A percentile compares a stretch with the other conserved stretches of the same genome.
Evolutionary conservation across 1,140 invertebrate species (phyloP).

Genomic region (Muscidifurax raptorellus): DNA sequence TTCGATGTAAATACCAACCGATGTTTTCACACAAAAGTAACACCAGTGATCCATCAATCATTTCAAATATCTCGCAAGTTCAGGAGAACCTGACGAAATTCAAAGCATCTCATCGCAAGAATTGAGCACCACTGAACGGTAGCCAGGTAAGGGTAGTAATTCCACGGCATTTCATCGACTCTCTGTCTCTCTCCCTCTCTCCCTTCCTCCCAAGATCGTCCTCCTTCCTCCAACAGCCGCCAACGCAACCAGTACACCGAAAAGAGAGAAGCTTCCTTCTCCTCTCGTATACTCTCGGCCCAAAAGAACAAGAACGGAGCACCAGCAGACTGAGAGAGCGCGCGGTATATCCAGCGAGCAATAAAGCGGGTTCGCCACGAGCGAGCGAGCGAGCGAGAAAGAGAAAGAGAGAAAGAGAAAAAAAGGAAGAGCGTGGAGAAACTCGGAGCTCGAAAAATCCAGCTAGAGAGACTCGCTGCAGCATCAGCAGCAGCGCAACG

Average conservation of each 20-base stretch:
- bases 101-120: background rate
- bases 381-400: background rate
- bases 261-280: background rate
- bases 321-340: slow-evolving; percentile 4
- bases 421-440: slow-evolving; percentile 18
- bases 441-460: slow-evolving; percentile 27
- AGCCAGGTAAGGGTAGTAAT: slow-evolving; percentile 54
- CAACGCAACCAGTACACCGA: slow-evolving; percentile 35
- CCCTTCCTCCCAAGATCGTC: background rate
- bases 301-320: background rate
- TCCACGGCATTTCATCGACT: slow-evolving; percentile 46
- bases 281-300: background rate
- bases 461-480: slow-evolving; percentile 8
- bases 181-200: background rate
- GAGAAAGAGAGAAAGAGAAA: slow-evolving; percentile 20
- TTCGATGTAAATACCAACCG: background rate
- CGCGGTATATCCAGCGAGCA: no score
- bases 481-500: background rate
- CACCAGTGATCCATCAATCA: background rate
- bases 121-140: slow-evolving; percentile 57
- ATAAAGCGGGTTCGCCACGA: no score
- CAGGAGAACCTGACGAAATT: background rate
- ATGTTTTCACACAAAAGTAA: background rate
- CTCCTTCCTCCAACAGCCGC: slow-evolving; percentile 30
- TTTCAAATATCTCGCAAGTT: background rate